These are phyloP conservation scores for Asteroscopus sphinx DNA, from an alignment of 2,888 invertebrate species.

Conservation along the genomic window DNA sequence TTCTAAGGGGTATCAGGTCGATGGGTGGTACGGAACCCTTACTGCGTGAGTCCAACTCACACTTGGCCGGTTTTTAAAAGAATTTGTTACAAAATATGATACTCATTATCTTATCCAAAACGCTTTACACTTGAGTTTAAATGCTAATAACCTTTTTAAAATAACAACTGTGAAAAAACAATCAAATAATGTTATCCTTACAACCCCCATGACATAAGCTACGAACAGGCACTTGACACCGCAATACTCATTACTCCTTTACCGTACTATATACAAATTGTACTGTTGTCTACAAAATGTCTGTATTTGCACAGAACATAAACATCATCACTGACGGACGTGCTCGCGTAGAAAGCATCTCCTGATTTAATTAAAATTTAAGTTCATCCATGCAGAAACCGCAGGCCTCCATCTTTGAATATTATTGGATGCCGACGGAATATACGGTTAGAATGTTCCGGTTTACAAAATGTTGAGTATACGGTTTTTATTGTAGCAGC, in stretches of 20 bases:
- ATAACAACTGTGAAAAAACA: neutral
- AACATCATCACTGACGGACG: constrained; percentile 37
- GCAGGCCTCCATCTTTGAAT: constrained; percentile 48
- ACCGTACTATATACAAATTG: constrained; percentile 25
- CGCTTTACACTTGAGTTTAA: no score
- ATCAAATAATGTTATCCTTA: neutral
- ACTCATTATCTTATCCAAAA: no score
- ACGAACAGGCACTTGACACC: neutral
- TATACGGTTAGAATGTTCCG: constrained; percentile 24
- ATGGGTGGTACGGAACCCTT: no score
- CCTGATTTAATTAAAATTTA: constrained; percentile 66
- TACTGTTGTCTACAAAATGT: constrained; percentile 4
- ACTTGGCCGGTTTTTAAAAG: no score
- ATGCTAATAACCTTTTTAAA: no score
- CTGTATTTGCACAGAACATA: constrained; percentile 28
- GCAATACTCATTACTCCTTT: constrained; percentile 11
- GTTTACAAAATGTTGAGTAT: constrained; percentile 16
- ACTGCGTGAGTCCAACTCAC: no score
- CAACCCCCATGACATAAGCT: neutral
- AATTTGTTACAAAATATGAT: no score
- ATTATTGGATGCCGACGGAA: constrained; percentile 47
- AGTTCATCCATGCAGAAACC: constrained; percentile 62
- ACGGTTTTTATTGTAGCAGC: constrained; percentile 1
- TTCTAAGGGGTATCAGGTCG: no score
- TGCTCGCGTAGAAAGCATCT: constrained; percentile 33